phyloP scores from a whole-genome alignment of 2,113 vertebrate genomes.

The Psettodes erumei region DNA sequence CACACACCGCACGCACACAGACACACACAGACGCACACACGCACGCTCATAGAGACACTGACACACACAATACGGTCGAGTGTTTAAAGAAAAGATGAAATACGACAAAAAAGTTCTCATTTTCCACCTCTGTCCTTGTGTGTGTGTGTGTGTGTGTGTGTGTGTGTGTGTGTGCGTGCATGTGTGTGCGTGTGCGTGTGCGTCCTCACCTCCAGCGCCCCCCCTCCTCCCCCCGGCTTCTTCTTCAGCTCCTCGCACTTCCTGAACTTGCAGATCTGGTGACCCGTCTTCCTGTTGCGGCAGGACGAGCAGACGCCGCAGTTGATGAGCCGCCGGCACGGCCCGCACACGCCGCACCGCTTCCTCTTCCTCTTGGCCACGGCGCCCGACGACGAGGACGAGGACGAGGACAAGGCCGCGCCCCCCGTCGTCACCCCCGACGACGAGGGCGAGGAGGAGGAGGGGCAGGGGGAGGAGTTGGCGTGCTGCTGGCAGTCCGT shows the following conservation, averaged over 20 bases:
- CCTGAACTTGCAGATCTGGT: conserved; percentile 99
- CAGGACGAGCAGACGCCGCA: conserved; percentile 97
- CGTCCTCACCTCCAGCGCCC: conserved; percentile 88
- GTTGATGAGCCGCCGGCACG: conserved; percentile 96
- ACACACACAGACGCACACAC: neutral
- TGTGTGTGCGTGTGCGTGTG: neutral
- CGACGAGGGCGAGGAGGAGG: conserved; percentile 77
- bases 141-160: conserved; percentile 9
- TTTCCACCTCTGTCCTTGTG: neutral
- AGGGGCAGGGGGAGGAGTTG: conserved; percentile 80
- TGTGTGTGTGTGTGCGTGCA: neutral
- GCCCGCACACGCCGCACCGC: conserved; percentile 93
- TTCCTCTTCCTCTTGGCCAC: conserved; percentile 95
- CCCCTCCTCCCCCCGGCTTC: conserved; percentile 89
- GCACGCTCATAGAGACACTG: no score
- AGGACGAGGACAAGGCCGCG: conserved; percentile 59
- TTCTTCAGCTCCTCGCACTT: conserved; percentile 99
- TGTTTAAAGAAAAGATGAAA: neutral
- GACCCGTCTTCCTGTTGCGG: conserved; percentile 96
- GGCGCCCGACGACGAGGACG: conserved; percentile 58
- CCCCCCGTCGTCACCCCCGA: conserved; percentile 64
- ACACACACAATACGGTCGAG: neutral
- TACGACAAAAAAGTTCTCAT: neutral
- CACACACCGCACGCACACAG: neutral
- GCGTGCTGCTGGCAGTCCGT: conserved; percentile 93